Base-by-base conservation (phyloP, 2,113 vertebrate genomes). In the Triplophysa tibetana region DNA sequence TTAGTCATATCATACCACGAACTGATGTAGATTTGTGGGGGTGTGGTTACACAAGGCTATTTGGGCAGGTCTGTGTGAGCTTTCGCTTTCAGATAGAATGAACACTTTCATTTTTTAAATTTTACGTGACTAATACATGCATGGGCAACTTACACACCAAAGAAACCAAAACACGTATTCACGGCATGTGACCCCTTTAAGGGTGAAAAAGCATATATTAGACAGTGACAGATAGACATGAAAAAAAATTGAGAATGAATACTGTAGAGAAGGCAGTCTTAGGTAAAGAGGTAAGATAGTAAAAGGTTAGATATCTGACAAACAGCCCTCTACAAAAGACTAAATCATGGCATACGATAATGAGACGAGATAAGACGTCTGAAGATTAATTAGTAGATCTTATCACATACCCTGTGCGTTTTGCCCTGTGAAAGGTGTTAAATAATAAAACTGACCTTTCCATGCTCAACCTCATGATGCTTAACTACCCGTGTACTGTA, bases 391-490 rank as follows among this genome's bases (percentile, higher is more conserved):
- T 56, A 72, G 52, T 38, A 58, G 69, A 45, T 16, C 45, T 69
- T 16, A 72, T 12, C 26, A 72, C 14, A 29, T 56, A 38, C 17
- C 6, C 26, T 21, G 17, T 58, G 4, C 69, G 14, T 72, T 72
- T 58, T 72, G 33, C 69, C 17, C 17, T 0, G 2, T 73, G 54
- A 73, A 43, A 62, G 13, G 19, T 62, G 8, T 13, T n/a, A 45
- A 75, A 45, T 61, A 60, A 24, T 75, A 62, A 62, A 75, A 62
- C 1, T 50, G 60, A 75, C 73, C 58, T 75, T 75, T 75, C n/a
- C 38, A 12, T 62, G 56, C 4, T n/a, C 72, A 23, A 43, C 56
- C 58, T 62, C 8, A 61, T 45, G 17, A 62, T 26, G 56, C 72
- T n/a, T 21, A 72, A 23, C 26, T 72, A 58, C 19, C 1, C 14